Base-by-base conservation (phyloP, 2,797 vertebrate species). In the Danionella dracula region DNA sequence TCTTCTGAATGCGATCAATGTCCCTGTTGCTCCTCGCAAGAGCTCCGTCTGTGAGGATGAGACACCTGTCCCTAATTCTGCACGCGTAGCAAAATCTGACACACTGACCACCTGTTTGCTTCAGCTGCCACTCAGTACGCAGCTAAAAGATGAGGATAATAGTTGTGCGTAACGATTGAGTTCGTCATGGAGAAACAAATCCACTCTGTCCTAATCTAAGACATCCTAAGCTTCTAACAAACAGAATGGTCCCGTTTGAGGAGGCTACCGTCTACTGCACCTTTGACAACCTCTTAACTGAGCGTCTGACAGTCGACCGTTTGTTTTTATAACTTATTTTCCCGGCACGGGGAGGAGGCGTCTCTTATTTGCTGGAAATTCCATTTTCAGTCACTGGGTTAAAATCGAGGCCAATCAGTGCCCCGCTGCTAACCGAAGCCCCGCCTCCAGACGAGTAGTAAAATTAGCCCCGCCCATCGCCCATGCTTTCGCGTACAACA, bases 341-440 rank as follows among this genome's bases (percentile, higher is more conserved):
- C 82, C 84, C 87, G 88, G 86, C 84, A 77, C 73, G 83, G 73
- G 57, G 51, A 50, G 82, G 78, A 84, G 84, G 87, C 86, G 90
- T 86, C 81, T 68, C 84, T 79, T 71, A 70, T 76, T 77, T 53
- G 72, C 68, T 69, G 56, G 62, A 62, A 66, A 61, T 48, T 56
- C 40, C 34, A 12, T 48, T 50, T 71, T 68, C 71, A 72, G 76
- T 76, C 65, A 76, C 58, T 11, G 68, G 74, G 82, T 69, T 83
- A 16, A 37, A 60, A 66, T 82, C 37, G 71, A 58, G 49, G 60
- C 89, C 85, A 87, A 89, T 89, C 80, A 76, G 76, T n/a, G n/a
- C n/a, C n/a, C n/a, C n/a, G n/a, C n/a, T n/a, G n/a, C n/a, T n/a
- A 37, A 10, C 44, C 23, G 32, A 20, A 11, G 12, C 61, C 4